phyloP scores from a whole-genome alignment of 2,797 vertebrate genomes.

The Hafferia zeledoni region DNA sequence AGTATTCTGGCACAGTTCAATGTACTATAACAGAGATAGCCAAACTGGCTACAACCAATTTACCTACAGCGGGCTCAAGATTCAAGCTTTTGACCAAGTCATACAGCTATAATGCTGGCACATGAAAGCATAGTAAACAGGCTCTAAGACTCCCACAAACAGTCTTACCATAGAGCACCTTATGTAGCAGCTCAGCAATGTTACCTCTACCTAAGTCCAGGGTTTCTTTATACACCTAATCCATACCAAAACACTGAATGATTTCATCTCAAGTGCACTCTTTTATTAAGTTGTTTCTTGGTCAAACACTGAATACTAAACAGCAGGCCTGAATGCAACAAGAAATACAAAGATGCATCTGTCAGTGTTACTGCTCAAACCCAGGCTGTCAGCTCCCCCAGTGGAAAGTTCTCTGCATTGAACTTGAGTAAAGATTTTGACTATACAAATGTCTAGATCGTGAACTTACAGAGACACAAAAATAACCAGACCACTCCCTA shows the following conservation, averaged over 20 bases:
- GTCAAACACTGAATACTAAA: neutral
- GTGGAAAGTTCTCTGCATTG: slow-evolving; percentile 12
- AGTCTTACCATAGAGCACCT: neutral
- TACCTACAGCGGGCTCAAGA: neutral
- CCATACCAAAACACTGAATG: neutral
- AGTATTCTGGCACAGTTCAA: neutral
- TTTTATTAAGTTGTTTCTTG: neutral
- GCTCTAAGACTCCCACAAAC: neutral
- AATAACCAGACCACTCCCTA: slow-evolving; percentile 52
- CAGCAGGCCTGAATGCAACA: neutral
- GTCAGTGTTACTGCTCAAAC: neutral
- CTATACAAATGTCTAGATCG: neutral
- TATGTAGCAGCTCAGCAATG: rapidly evolving
- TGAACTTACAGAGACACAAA: slow-evolving; percentile 17
- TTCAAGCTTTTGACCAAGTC: neutral
- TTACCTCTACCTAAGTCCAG: neutral
- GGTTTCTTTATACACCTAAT: neutral
- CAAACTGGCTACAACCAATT: neutral
- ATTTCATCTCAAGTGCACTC: neutral
- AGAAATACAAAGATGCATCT: neutral
- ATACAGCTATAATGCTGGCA: neutral
- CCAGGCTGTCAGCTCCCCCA: slow-evolving; percentile 43
- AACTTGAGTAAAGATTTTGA: neutral
- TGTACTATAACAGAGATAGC: neutral
- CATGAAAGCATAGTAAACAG: neutral